phyloP scores from a whole-genome alignment of 2,113 vertebrate genomes.

The Microtus richardsoni region DNA sequence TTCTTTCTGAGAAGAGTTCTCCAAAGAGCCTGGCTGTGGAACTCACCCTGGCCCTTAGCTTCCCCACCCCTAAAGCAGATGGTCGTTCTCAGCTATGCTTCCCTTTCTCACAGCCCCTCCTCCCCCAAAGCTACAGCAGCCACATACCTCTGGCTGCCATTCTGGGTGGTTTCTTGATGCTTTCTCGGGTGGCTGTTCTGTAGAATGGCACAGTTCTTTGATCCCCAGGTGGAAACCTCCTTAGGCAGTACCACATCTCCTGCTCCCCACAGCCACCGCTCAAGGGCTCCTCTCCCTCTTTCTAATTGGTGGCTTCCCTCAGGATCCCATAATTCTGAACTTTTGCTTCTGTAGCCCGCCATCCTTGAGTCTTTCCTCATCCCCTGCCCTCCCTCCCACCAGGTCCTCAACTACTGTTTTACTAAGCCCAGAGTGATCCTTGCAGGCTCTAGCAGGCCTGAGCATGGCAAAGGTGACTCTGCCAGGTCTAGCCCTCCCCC shows the following conservation, averaged over 20 bases:
- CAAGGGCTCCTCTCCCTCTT: not conserved
- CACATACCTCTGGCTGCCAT: not conserved
- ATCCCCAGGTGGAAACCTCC: not conserved
- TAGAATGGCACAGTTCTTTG: not conserved
- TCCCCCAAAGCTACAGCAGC: not conserved
- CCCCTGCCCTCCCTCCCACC: not conserved
- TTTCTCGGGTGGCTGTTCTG: not conserved
- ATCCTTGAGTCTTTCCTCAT: not conserved
- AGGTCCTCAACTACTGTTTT: not conserved
- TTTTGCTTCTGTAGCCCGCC: not conserved
- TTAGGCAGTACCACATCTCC: not conserved
- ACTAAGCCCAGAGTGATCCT: not conserved
- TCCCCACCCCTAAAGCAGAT: not conserved
- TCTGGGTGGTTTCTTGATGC: not conserved
- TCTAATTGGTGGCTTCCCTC: not conserved
- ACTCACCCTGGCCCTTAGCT: not conserved
- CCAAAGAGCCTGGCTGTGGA: not conserved
- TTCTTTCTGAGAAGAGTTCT: not conserved
- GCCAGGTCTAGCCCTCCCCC: not conserved
- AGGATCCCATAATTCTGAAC: not conserved
- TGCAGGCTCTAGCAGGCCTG: too few species aligned
- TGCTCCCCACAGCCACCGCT: not conserved
- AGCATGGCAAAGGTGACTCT: not conserved
- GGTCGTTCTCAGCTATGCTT: not conserved
- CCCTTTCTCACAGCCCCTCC: not conserved